Evolutionary conservation across 1,140 invertebrate species (phyloP).

Genomic region (Atopsyche davidsoni): DNA sequence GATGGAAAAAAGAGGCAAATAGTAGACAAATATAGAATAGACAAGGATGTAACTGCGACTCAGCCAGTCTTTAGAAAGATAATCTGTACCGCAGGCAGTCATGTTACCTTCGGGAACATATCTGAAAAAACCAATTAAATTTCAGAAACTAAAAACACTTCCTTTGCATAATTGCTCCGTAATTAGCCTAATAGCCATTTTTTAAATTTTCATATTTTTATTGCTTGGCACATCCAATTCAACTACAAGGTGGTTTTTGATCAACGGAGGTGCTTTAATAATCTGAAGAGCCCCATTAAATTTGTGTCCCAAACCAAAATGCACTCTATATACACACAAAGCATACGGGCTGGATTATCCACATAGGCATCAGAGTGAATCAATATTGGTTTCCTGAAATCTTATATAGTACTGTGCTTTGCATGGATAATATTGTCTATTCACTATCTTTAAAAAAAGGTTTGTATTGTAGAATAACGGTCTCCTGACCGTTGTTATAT

Average conservation of each 20-base stretch:
- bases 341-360: too few species aligned
- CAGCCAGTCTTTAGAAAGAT: conserved; percentile 58
- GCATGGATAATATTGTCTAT: too few species aligned
- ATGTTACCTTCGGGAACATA: conserved; percentile 77
- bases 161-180: not conserved
- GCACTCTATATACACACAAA: too few species aligned
- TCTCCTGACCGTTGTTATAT: too few species aligned
- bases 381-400: too few species aligned
- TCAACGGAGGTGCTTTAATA: too few species aligned
- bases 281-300: not conserved
- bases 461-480: too few species aligned
- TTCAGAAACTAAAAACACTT: not conserved
- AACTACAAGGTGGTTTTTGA: too few species aligned
- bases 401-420: too few species aligned
- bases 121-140: conserved; percentile 34
- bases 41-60: conserved; percentile 60
- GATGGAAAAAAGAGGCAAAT: conserved; percentile 58
- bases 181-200: not conserved
- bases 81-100: conserved; percentile 75
- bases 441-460: too few species aligned
- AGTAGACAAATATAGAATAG: conserved; percentile 59
- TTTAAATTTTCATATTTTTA: not conserved
- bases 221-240: too few species aligned
- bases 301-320: not conserved
- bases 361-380: too few species aligned